Conservation (phyloP, 2,797 vertebrate genomes). For the Sebastes cheni region DNA sequence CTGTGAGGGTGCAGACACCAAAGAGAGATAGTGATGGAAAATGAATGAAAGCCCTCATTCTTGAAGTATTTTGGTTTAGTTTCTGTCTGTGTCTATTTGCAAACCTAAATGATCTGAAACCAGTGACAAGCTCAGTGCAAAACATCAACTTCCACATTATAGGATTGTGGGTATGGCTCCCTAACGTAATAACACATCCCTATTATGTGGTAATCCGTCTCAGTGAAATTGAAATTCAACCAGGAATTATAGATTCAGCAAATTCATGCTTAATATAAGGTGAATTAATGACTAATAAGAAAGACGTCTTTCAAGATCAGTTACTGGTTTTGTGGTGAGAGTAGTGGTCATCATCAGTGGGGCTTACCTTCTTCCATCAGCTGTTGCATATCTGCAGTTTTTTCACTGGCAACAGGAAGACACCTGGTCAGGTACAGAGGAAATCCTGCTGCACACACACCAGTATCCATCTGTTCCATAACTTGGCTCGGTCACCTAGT, state of each 20-base stretch:
- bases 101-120: not conserved
- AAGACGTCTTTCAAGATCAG: not conserved
- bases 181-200: not conserved
- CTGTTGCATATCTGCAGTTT: not conserved
- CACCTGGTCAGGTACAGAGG: not conserved
- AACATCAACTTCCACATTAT: not conserved
- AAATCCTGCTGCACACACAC: not conserved
- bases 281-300: not conserved
- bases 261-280: not conserved
- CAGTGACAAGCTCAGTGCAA: not conserved
- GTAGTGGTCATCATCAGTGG: not conserved
- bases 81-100: not conserved
- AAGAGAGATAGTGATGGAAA: too few relatives aligned
- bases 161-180: not conserved
- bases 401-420: not conserved
- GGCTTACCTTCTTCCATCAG: not conserved
- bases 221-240: not conserved
- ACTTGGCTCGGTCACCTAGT: not conserved
- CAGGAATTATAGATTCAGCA: not conserved
- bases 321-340: not conserved
- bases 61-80: not conserved
- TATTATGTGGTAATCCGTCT: not conserved
- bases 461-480: not conserved
- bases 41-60: not conserved
- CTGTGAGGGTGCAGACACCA: too few relatives aligned